These are phyloP conservation scores for Octopus bimaculoides DNA, from an alignment of 1,140 invertebrate genomes.

Conservation along the genomic window DNA sequence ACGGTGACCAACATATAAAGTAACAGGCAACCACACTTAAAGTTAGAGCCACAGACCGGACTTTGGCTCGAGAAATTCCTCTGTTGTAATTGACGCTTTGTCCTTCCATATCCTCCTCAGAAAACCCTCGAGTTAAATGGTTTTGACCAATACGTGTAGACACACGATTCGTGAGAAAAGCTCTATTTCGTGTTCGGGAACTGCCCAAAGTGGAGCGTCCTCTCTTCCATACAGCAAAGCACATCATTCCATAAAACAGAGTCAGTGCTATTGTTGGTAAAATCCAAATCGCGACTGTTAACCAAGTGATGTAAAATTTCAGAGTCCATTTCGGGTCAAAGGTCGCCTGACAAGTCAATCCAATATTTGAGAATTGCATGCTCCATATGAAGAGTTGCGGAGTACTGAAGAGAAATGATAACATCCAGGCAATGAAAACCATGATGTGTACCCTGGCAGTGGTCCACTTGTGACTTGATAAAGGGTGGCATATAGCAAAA, in stretches of 20 bases:
- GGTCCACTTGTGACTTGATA: slow-evolving; percentile 45
- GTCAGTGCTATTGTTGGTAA: slow-evolving; percentile 35
- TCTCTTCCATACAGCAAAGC: slow-evolving; percentile 61
- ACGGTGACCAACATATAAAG: slow-evolving; percentile 72
- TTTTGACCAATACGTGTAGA: slow-evolving; percentile 2
- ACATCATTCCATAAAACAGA: slow-evolving; percentile 64
- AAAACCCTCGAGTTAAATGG: background rate
- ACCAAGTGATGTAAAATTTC: slow-evolving; percentile 35
- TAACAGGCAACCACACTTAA: slow-evolving; percentile 73
- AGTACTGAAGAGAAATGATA: slow-evolving; percentile 65
- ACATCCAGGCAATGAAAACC: slow-evolving; percentile 64
- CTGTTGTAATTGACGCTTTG: slow-evolving; percentile 15
- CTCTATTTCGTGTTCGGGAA: background rate
- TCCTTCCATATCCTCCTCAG: background rate
- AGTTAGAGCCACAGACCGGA: slow-evolving; percentile 77
- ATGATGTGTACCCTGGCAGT: slow-evolving; percentile 38
- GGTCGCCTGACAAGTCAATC: slow-evolving; percentile 35
- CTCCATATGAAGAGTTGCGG: slow-evolving; percentile 63
- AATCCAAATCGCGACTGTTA: slow-evolving; percentile 37
- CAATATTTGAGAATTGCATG: slow-evolving; percentile 35
- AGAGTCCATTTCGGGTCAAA: slow-evolving; percentile 57
- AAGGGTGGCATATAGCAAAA: slow-evolving; percentile 74
- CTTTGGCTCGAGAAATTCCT: slow-evolving; percentile 58
- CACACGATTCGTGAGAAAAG: background rate
- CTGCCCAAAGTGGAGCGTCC: slow-evolving; percentile 21